phyloP scores from a whole-genome alignment of 2,113 vertebrate genomes.

The Seriola dumerili region DNA sequence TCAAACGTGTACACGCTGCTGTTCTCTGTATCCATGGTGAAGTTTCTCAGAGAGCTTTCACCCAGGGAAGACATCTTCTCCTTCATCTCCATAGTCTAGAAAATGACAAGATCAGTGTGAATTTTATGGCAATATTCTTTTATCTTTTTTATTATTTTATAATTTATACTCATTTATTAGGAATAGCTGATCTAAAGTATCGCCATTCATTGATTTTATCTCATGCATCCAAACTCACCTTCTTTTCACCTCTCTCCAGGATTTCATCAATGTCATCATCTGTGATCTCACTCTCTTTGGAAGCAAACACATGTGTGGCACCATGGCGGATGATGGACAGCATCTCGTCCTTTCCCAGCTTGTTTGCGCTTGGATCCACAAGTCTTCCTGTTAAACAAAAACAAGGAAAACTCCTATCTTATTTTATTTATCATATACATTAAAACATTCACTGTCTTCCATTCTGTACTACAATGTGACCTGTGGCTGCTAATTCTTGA shows the following conservation, averaged over 20 bases:
- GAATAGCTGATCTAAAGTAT: background rate
- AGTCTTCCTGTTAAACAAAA: slow-evolving; percentile 88
- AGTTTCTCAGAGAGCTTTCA: slow-evolving; percentile 95
- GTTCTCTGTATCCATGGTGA: slow-evolving; percentile 97
- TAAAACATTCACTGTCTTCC: too few species aligned
- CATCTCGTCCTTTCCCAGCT: slow-evolving; percentile 99
- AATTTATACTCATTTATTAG: background rate
- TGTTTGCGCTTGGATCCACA: slow-evolving; percentile 96
- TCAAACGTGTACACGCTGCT: slow-evolving; percentile 99
- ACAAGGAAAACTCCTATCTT: background rate
- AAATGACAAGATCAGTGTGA: background rate
- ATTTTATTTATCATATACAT: background rate
- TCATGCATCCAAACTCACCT: slow-evolving; percentile 80
- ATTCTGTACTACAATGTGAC: background rate
- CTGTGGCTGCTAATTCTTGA: background rate
- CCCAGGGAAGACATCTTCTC: slow-evolving; percentile 95
- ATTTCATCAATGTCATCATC: slow-evolving; percentile 97
- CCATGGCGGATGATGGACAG: slow-evolving; percentile 98
- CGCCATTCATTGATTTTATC: background rate
- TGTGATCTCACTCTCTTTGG: slow-evolving; percentile 98
- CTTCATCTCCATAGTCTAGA: slow-evolving; percentile 97
- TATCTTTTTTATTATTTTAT: too few species aligned
- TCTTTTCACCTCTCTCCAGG: slow-evolving; percentile 96
- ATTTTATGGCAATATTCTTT: background rate
- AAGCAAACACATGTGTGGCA: slow-evolving; percentile 97